Conservation (phyloP, 2,888 invertebrate genomes). For the Hyposoter dolosus region DNA sequence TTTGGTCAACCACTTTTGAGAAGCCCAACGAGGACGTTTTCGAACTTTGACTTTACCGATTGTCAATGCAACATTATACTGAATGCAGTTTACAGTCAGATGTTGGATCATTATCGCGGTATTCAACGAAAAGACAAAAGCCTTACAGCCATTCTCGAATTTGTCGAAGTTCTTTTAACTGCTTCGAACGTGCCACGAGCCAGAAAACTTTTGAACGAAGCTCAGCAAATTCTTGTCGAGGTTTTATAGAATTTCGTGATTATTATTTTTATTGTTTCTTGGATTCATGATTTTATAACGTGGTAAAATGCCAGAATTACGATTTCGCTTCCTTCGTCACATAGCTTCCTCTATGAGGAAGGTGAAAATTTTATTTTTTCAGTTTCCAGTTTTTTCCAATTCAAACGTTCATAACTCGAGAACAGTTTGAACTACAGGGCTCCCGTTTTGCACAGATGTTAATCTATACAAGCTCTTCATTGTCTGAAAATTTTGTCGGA, state of each 20-base stretch:
- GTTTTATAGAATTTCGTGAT: slow-evolving; percentile 63
- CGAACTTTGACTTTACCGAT: slow-evolving; percentile 85
- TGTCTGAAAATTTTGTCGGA: too few species aligned
- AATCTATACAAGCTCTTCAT: too few species aligned
- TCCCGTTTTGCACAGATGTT: too few species aligned
- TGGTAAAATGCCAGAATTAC: too few species aligned
- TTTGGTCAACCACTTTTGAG: slow-evolving; percentile 41
- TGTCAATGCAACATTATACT: slow-evolving; percentile 88
- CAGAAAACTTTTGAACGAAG: slow-evolving; percentile 86
- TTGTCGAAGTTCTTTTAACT: slow-evolving; percentile 86
- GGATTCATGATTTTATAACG: not conserved
- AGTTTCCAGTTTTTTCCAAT: too few species aligned
- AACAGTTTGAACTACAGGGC: too few species aligned
- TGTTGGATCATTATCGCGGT: slow-evolving; percentile 87
- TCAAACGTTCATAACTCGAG: too few species aligned
- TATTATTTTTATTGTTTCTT: not conserved
- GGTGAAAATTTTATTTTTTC: too few species aligned
- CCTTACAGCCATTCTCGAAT: slow-evolving; percentile 87
- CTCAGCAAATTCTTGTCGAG: slow-evolving; percentile 80
- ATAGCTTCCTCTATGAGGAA: too few species aligned
- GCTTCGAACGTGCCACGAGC: slow-evolving; percentile 87
- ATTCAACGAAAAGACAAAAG: slow-evolving; percentile 86
- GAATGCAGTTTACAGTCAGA: slow-evolving; percentile 86
- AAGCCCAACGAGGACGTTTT: slow-evolving; percentile 84
- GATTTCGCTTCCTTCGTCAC: too few species aligned